A percentile compares a stretch with the other conserved stretches of the same genome.
Evolutionary conservation across 2,888 invertebrate genomes (phyloP).

Genomic region (Lasioglossum marginatum): DNA sequence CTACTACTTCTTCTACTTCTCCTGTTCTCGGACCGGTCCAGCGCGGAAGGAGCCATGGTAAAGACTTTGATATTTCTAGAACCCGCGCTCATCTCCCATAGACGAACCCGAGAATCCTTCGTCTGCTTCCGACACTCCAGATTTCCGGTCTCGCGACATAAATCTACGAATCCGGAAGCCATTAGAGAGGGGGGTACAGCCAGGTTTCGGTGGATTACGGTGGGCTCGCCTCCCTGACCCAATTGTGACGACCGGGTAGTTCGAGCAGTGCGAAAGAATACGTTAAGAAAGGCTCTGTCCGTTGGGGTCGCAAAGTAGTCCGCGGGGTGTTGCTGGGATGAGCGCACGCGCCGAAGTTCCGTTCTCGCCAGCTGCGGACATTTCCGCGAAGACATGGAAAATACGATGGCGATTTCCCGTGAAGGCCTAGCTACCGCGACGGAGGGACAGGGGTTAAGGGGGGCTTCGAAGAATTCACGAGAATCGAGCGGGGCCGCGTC

Average conservation of each 20-base stretch:
- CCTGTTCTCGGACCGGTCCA: slow-evolving; percentile 32
- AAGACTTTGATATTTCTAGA: not conserved
- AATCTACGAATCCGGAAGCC: not conserved
- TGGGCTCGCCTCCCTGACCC: not conserved
- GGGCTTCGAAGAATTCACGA: not conserved
- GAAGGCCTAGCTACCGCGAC: slow-evolving; percentile 20
- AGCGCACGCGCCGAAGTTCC: slow-evolving; percentile 51
- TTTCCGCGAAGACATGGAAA: slow-evolving; percentile 40
- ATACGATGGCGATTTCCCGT: not conserved
- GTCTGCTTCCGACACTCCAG: not conserved
- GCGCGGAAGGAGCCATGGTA: slow-evolving; percentile 54
- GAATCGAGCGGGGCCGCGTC: not conserved
- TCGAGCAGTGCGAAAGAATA: not conserved
- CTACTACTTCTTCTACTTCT: slow-evolving; percentile 39
- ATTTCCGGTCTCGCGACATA: not conserved
- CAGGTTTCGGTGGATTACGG: not conserved
- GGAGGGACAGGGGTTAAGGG: accelerated
- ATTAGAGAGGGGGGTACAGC: not conserved
- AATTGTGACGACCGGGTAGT: not conserved
- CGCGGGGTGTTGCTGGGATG: slow-evolving; percentile 61
- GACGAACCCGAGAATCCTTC: not conserved
- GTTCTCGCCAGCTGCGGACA: slow-evolving; percentile 69
- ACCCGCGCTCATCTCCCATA: not conserved
- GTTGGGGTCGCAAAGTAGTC: slow-evolving; percentile 20
- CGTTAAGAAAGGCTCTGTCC: not conserved